Evolutionary conservation across 37 sponge, comb jelly and placozoan genomes (phyloP).

Genomic region (Haliclona indistincta): DNA sequence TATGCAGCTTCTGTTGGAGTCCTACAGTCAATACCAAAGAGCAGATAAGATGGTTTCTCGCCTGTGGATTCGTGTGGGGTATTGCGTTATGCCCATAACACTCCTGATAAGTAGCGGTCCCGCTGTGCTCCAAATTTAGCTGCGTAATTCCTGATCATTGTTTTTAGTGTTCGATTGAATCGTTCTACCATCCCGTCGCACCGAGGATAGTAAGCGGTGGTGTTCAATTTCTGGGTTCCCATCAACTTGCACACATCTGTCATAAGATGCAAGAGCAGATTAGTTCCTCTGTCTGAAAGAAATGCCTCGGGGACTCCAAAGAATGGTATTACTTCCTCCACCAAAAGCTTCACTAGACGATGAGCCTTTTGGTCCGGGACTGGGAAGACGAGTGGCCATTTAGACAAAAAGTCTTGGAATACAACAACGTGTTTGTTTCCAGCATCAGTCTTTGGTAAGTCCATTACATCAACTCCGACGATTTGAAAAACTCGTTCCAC

Average conservation of each 20-base stretch:
- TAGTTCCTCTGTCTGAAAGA: slow-evolving; percentile 53
- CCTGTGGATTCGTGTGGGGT: slow-evolving; percentile 34
- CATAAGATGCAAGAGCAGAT: slow-evolving; percentile 59
- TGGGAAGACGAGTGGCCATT: slow-evolving; percentile 66
- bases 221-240: slow-evolving; percentile 40
- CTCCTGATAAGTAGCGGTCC: slow-evolving; percentile 31
- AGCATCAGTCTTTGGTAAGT: slow-evolving; percentile 22
- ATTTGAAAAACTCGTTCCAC: slow-evolving; percentile 57
- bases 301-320: slow-evolving; percentile 59
- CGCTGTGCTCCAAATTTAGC: slow-evolving; percentile 33
- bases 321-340: slow-evolving; percentile 40
- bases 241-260: slow-evolving; percentile 17
- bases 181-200: too few relatives aligned
- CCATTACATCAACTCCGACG: too few relatives aligned
- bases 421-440: slow-evolving; percentile 55
- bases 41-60: slow-evolving; percentile 42
- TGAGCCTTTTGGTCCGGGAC: slow-evolving; percentile 50
- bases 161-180: slow-evolving; percentile 50
- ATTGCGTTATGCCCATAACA: too few relatives aligned
- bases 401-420: slow-evolving; percentile 53
- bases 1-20: slow-evolving; percentile 24
- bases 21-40: too few relatives aligned
- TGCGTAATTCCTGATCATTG: slow-evolving; percentile 25
- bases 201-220: too few relatives aligned
- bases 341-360: slow-evolving; percentile 29